Base-by-base conservation (phyloP, 2,113 vertebrate species). In the Eulemur macaco region DNA sequence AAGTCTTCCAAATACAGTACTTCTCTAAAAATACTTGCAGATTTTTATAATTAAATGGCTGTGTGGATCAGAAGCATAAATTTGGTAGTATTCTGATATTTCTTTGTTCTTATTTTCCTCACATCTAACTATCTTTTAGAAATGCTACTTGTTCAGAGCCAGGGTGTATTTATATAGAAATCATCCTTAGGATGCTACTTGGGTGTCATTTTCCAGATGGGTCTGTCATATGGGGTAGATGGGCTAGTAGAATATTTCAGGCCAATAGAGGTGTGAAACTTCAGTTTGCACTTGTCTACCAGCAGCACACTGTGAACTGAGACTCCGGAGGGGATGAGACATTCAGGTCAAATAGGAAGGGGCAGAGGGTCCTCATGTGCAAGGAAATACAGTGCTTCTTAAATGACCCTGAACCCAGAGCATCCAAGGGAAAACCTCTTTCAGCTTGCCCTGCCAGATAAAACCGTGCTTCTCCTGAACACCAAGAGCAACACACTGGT, bases 61-160 rank as follows among this genome's bases (percentile, higher is more conserved):
- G 47, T 88, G 83, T 66, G 60, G 52, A 18, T n/a, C 18, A 29
- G 56, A 45, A 74, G 71, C 78, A 37, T 96, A 77, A 47, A 84
- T 69, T 84, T 86, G 69, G 31, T 88, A 37, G 5, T 56, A 83
- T 77, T 91, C 13, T 84, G 64, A 69, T 7, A 14, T 91, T 64
- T 88, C 56, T 96, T 60, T 94, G 74, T 86, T 93, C 56, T 93
- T 73, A 69, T 8, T 92, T 88, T 10, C n/a, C 45, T 95, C 18
- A 27, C 17, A 10, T 84, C 39, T 77, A 29, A 15, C 4, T 14
- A n/a, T 6, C 31, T 52, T 95, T 76, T 85, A 83, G 27, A 96
- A 69, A 45, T 31, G 23, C 20, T 5, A 10, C 23, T 89, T 94
- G 54, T 66, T 69, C 83, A 73, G 83, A 93, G 21, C 18, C 4